Evolutionary conservation across 2,113 vertebrate genomes (phyloP).

Genomic region (Theristicus caerulescens): DNA sequence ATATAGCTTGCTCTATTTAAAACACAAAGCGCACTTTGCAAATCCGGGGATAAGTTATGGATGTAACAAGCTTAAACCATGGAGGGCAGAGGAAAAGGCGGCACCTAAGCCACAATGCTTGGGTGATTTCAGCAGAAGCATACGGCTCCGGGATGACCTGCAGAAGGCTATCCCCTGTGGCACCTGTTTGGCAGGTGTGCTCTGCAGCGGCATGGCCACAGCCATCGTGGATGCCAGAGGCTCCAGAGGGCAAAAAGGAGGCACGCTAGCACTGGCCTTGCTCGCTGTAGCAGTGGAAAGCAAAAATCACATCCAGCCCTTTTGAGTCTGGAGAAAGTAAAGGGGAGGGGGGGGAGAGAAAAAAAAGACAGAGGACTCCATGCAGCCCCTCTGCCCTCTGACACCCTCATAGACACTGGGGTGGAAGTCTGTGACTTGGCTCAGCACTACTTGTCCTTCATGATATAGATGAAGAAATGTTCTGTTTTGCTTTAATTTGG

Average conservation of each 20-base stretch:
- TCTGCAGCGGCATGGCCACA: background rate
- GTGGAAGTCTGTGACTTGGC: background rate
- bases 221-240: background rate
- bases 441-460: background rate
- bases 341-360: background rate
- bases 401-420: background rate
- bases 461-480: background rate
- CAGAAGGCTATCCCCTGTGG: background rate
- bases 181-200: background rate
- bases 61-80: background rate
- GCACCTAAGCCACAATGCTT: background rate
- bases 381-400: background rate
- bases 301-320: background rate
- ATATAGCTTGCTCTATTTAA: conserved; percentile 64
- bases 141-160: background rate
- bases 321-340: background rate
- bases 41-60: conserved; percentile 29
- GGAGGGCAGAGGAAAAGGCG: background rate
- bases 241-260: background rate
- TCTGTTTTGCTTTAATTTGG: background rate
- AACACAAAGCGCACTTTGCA: conserved; percentile 22
- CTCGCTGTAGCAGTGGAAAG: background rate
- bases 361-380: no score
- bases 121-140: background rate
- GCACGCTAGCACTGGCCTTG: fast-evolving